phyloP scores from a whole-genome alignment of 2,113 vertebrate species.

The Triplophysa siluroides region DNA sequence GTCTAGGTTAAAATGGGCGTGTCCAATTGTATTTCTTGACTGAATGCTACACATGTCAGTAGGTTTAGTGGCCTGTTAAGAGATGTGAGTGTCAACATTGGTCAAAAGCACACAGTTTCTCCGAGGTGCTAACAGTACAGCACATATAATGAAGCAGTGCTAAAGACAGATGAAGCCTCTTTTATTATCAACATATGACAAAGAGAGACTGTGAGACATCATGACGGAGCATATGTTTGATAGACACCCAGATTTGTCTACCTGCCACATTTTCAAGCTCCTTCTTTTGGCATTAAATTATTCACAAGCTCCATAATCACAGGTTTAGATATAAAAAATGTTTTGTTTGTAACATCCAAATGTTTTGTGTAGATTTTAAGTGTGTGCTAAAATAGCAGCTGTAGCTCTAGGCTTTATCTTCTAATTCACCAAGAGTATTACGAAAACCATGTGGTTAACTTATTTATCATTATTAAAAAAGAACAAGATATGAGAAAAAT shows the following conservation, averaged over 20 bases:
- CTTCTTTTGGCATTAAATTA: not conserved
- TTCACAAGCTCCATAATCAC: not conserved
- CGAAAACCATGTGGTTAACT: too few species aligned
- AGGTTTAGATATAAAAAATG: not conserved
- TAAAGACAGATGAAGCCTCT: slow-evolving; percentile 58
- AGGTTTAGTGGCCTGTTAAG: slow-evolving; percentile 65
- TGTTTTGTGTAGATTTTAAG: not conserved
- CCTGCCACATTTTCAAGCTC: not conserved
- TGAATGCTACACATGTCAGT: slow-evolving; percentile 6
- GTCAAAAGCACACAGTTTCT: slow-evolving; percentile 61
- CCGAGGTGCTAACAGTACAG: slow-evolving; percentile 60
- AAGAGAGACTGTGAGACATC: not conserved
- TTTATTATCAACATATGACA: slow-evolving; percentile 46
- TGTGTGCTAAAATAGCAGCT: not conserved
- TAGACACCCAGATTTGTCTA: not conserved
- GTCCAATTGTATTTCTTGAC: slow-evolving; percentile 17
- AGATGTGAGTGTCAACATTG: slow-evolving; percentile 62
- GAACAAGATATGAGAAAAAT: too few species aligned
- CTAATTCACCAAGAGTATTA: too few species aligned
- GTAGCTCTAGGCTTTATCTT: too few species aligned
- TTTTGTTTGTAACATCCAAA: not conserved
- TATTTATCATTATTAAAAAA: too few species aligned
- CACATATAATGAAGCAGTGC: slow-evolving; percentile 67
- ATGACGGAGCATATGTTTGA: not conserved
- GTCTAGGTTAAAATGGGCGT: not conserved